Base-by-base conservation (phyloP, 2,888 invertebrate genomes). In the Nineta flava region DNA sequence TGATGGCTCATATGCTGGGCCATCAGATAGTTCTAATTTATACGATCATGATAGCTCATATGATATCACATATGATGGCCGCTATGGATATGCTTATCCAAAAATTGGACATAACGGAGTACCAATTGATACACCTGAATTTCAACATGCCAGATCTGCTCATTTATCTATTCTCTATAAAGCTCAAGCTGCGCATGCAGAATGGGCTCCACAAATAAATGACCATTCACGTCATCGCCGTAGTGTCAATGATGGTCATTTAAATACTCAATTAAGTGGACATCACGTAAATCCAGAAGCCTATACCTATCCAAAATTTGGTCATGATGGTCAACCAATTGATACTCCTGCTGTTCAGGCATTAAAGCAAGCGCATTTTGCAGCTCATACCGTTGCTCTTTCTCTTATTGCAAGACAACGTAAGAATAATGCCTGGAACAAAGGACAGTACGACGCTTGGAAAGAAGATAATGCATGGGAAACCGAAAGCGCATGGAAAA, bases 261-360 rank as follows among this genome's bases (percentile, higher is more conserved):
- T 7, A 26, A 26, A 26, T 3, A 19, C 19, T 4, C 19, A 19
- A 4, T 2, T 19, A 19, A 26, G 26, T 7, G 26, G 7, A 26
- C 26, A 26, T 26, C 26, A 26, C 4, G 26, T 5, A 26, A 5
- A 19, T 3, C 19, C 2, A 19, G 5, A 3, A 19, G 3, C 2
- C 5, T 19, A 19, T 19, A 3, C 19, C 2, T 43, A 43, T 19
- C 26, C 51, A 45, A 31, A 16, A 12, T 12, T 48, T 26, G 47
- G 17, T 32, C 46, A 38, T 44, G 42, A 46, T 19, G 50, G 47
- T 31, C 41, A 34, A 19, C 51, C 51, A 2, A 32, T 49, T 31
- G 51, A 51, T 9, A 51, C 51, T 10, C 51, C 51, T 13, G 51
- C 49, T 32, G 49, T 51, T 32, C 41, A 34, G n/a, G 51, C 51